A percentile compares a stretch with the other conserved stretches of the same genome.
Evolutionary conservation across 1,140 invertebrate species (phyloP).

Genomic region (Ceratosolen solmsi): DNA sequence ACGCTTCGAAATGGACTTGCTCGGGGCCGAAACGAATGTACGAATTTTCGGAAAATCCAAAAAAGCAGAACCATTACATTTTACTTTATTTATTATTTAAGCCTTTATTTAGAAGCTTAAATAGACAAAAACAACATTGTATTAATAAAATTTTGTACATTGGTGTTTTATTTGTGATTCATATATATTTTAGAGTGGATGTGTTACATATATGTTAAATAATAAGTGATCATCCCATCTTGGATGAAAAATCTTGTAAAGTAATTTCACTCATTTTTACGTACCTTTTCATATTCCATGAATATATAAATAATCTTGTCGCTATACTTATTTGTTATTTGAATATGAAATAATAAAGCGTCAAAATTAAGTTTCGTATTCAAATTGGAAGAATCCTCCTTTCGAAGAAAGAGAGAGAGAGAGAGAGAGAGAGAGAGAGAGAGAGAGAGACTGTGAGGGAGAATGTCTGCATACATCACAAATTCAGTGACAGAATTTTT

Average conservation of each 20-base stretch:
- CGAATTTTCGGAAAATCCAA: constrained; percentile 6
- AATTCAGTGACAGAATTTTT: constrained; percentile 22
- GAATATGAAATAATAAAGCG: neutral
- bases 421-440: neutral
- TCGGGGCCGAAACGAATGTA: neutral
- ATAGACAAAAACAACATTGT: neutral
- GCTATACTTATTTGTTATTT: neutral
- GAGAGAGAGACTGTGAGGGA: too few relatives aligned
- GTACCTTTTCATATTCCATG: neutral
- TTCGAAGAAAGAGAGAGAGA: neutral
- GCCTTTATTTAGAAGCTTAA: neutral
- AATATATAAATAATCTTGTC: too few relatives aligned
- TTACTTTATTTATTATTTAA: constrained; percentile 38
- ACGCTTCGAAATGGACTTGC: neutral
- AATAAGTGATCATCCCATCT: neutral
- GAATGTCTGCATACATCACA: neutral
- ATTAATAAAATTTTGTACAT: too few relatives aligned
- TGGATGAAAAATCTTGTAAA: neutral
- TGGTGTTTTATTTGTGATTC: too few relatives aligned
- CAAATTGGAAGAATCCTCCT: neutral
- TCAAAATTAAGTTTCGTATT: neutral
- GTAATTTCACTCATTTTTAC: neutral
- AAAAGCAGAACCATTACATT: neutral
- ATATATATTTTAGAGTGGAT: too few relatives aligned
- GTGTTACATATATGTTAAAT: too few relatives aligned